These are phyloP conservation scores for Dipodomys stephensi DNA, from an alignment of 2,113 vertebrate species.

Conservation along the genomic window DNA sequence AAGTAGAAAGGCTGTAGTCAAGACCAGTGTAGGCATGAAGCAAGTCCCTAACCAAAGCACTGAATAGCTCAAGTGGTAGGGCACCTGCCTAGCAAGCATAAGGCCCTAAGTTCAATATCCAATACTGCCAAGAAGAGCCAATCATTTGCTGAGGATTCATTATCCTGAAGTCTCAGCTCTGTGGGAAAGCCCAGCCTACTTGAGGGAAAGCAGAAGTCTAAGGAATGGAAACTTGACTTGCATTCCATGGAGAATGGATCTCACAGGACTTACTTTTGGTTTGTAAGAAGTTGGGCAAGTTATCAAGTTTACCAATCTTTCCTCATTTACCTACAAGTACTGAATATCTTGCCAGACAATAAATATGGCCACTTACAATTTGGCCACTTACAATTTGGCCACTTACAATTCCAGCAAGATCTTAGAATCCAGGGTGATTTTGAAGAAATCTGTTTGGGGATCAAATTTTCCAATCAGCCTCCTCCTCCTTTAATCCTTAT, in stretches of 20 bases:
- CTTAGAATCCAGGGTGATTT: neutral
- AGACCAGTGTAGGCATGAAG: too few relatives aligned
- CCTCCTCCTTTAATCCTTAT: neutral
- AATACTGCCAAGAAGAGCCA: too few relatives aligned
- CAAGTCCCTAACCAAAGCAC: too few relatives aligned
- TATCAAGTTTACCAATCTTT: neutral
- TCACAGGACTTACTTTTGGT: neutral
- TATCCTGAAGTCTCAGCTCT: neutral
- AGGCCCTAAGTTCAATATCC: too few relatives aligned
- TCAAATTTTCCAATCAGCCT: neutral
- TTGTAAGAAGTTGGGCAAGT: conserved; percentile 7
- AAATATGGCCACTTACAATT: neutral
- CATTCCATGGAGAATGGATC: neutral
- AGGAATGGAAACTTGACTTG: neutral
- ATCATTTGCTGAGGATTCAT: neutral
- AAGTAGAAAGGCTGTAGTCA: too few relatives aligned
- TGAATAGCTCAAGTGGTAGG: too few relatives aligned
- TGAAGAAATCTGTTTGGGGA: neutral
- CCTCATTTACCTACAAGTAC: neutral
- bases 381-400: neutral
- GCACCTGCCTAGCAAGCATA: too few relatives aligned
- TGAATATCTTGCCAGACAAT: neutral
- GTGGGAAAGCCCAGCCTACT: neutral
- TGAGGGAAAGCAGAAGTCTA: neutral
- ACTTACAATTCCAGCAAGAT: neutral